Percentiles rank a stretch among this genome's conserved stretches.
These are phyloP conservation scores for Alloplasta piceator DNA, from an alignment of 2,888 invertebrate species.

Conservation along the genomic window DNA sequence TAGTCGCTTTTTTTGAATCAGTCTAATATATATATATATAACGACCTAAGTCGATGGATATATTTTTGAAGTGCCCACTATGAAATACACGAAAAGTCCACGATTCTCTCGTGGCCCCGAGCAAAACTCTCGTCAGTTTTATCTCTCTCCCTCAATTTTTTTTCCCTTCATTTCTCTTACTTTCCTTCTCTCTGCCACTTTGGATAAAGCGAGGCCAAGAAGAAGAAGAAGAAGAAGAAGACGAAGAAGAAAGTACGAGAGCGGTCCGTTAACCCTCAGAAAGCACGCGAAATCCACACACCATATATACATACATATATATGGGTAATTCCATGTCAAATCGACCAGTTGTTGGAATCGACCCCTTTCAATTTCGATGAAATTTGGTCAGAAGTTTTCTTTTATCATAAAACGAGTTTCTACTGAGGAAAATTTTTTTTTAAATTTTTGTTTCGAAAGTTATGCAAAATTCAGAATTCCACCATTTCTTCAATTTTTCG, in stretches of 20 bases:
- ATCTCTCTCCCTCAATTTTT: conserved; percentile 1
- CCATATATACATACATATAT: not conserved
- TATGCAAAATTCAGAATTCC: too few relatives aligned
- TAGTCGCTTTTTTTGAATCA: too few relatives aligned
- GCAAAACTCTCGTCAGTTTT: not conserved
- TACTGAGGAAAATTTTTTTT: too few relatives aligned
- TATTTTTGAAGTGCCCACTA: not conserved
- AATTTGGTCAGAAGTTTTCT: too few relatives aligned
- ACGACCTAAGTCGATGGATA: too few relatives aligned
- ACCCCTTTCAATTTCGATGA: too few relatives aligned
- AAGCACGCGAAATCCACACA: conserved; percentile 15
- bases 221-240: too few relatives aligned
- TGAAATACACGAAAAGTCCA: not conserved
- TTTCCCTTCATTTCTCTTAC: conserved; percentile 13
- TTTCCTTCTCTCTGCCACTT: conserved; percentile 22
- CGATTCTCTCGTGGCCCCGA: not conserved
- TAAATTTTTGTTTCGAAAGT: too few relatives aligned
- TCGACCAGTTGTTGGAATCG: too few relatives aligned
- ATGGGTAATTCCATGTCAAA: too few relatives aligned
- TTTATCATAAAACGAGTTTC: too few relatives aligned
- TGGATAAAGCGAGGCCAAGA: conserved; percentile 28
- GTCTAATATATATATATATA: conserved; percentile 18
- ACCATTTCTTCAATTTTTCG: too few relatives aligned
- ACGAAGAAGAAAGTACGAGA: conserved; percentile 40
- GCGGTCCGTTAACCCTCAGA: conserved; percentile 50